Evolutionary conservation across 2,888 invertebrate genomes (phyloP).

Genomic region (Slavum lentiscoides): DNA sequence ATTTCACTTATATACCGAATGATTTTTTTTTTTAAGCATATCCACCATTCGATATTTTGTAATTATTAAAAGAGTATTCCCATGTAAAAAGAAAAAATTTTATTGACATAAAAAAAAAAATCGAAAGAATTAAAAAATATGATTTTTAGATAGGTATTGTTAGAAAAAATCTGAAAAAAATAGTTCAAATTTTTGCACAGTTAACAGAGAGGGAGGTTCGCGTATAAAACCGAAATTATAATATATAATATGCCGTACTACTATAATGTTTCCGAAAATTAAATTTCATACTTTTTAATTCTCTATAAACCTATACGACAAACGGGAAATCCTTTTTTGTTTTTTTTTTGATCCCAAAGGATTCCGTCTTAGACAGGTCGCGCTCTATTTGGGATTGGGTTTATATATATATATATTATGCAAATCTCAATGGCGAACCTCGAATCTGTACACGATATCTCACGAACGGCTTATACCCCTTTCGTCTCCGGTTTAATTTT

Average conservation of each 20-base stretch:
- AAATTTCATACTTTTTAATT: neutral
- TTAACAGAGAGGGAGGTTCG: no score
- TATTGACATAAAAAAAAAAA: no score
- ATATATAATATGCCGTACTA: neutral
- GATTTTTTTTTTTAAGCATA: no score
- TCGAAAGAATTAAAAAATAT: no score
- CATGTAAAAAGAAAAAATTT: no score
- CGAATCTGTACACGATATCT: neutral
- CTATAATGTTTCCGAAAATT: neutral
- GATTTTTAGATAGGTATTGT: no score
- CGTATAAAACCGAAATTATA: neutral
- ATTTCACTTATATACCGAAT: no score
- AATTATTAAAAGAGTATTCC: no score
- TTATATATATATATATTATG: neutral
- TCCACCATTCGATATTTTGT: no score
- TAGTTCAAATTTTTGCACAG: no score
- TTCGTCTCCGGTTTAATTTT: neutral
- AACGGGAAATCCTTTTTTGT: neutral
- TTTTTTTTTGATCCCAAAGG: neutral
- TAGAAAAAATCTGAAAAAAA: no score
- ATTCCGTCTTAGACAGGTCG: neutral
- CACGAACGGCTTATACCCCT: neutral
- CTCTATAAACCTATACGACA: neutral
- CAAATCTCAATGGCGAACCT: neutral
- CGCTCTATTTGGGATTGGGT: neutral